Conservation (phyloP, 2,113 vertebrate genomes). For the Barnardius zonarius region DNA sequence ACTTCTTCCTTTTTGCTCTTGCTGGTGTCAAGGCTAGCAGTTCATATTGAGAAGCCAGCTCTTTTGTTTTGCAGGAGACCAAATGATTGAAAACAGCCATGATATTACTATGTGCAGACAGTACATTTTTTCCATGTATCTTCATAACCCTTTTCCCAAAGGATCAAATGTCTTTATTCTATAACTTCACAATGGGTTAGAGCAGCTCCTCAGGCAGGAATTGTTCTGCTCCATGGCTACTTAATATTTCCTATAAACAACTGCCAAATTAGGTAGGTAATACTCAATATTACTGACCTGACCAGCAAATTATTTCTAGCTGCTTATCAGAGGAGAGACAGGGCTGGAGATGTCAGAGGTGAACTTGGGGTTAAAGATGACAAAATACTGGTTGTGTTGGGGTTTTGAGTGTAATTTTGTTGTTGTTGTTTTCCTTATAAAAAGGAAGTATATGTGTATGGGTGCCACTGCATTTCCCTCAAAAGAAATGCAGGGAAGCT, state of each 20-base stretch:
- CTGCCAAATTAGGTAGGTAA: conserved; percentile 18
- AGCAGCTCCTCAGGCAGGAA: neutral
- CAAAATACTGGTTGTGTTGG: neutral
- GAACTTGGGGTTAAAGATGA: neutral
- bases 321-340: neutral
- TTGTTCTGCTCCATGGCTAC: conserved; percentile 42
- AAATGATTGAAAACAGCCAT: conserved; percentile 61
- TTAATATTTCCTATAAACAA: conserved; percentile 40
- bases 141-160: conserved; percentile 58
- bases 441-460: neutral
- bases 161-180: conserved; percentile 52
- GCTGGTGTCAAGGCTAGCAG: neutral
- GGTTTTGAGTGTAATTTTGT: neutral
- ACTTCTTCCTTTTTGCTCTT: neutral
- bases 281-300: neutral
- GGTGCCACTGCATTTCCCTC: neutral
- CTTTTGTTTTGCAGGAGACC: conserved; percentile 31
- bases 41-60: neutral
- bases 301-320: neutral
- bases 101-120: conserved; percentile 7
- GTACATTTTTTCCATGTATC: conserved; percentile 57
- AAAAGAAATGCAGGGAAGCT: neutral
- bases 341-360: neutral
- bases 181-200: conserved; percentile 40
- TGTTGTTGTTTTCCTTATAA: neutral